Conservation (phyloP, 2,888 invertebrate species). For the Laothoe populi region DNA sequence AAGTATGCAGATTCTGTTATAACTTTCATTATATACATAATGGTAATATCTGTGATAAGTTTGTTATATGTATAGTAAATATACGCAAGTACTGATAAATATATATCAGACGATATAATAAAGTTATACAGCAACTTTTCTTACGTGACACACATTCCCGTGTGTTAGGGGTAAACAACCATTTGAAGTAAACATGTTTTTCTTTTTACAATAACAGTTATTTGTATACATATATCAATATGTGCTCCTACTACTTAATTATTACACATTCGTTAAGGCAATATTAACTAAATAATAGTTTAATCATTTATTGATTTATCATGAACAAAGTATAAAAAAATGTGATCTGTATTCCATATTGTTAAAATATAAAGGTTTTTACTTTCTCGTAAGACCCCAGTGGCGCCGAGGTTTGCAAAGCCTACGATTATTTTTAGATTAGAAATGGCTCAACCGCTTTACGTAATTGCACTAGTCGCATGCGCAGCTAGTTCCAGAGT, state of each 20-base stretch:
- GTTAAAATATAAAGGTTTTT: conserved; percentile 73
- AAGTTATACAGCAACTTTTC: not conserved
- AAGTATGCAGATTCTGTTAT: not conserved
- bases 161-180: not conserved
- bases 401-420: conserved; percentile 80
- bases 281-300: conserved; percentile 5
- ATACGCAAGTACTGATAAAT: not conserved
- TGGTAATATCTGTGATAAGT: not conserved
- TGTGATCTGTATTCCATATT: conserved; percentile 41
- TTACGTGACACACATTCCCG: not conserved
- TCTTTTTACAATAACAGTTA: not conserved
- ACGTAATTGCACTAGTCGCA: conserved; percentile 83
- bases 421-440: conserved; percentile 85
- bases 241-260: not conserved
- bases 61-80: too few species aligned
- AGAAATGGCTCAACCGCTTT: conserved; percentile 85
- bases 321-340: not conserved
- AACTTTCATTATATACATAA: not conserved
- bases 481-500: conserved; percentile 80
- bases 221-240: not conserved
- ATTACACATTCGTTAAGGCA: not conserved
- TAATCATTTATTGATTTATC: not conserved
- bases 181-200: not conserved
- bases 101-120: not conserved
- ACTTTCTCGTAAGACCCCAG: conserved; percentile 81